Evolutionary conservation across 2,797 vertebrate species (phyloP), one percentile per base, ranked within the genome.

Genomic region (Streptopelia turtur): DNA sequence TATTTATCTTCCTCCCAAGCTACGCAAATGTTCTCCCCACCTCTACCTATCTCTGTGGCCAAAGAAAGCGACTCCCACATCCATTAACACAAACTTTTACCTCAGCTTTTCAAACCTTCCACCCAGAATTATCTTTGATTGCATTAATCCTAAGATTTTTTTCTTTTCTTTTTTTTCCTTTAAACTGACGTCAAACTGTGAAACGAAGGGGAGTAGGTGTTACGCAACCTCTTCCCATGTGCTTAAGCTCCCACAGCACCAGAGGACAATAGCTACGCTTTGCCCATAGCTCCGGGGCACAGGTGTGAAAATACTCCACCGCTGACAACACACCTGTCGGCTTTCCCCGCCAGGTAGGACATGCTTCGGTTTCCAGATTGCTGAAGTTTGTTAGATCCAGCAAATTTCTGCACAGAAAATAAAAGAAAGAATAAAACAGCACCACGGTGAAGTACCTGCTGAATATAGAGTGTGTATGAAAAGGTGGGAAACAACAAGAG

Each of bases 261-360:
- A 21, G 33, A 93, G 74, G 43, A 87, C 77, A 95, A 71, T 22
- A 70, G 83, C 43, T 53, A 2, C 4, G 22, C 75, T 80, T 35
- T 83, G 82, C 91, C 70, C 2, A 6, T 21, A 76, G 52, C 50
- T 47, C 30, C 10, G 1, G 59, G 52, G 84, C 86, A 86, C 28
- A 24, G 1, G 8, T 4, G 0, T 23, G 45, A 35, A n/a, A 15
- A 24, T 27, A 5, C 9, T 57, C 5, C 55, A 59, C 18, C n/a
- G 72, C 16, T 80, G 47, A 59, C 59, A 65, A 94, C 95, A 28
- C 97, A 99, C 99, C 99, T 98, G 6, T 99, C 98, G 30, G 98
- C 99, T 84, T 98, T 99, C 53, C 98, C 98, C 0, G 96, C 81
- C 68, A 98, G 79, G 93, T 99, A 99, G 16, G 99, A 99, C 99